Evolutionary conservation across 2,888 invertebrate genomes (phyloP).

Genomic region (Macrosiphum euphorbiae): DNA sequence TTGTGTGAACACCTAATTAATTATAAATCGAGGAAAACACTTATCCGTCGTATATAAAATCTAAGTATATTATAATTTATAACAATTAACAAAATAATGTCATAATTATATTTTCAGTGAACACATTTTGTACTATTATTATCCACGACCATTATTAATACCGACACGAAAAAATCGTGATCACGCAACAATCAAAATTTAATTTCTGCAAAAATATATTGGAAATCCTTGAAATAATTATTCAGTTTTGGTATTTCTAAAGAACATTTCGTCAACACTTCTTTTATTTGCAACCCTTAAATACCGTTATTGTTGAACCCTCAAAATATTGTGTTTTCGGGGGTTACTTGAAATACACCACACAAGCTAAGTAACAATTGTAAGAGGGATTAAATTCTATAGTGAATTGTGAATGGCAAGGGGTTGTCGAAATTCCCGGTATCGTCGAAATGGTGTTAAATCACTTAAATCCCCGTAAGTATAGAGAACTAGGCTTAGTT

Average conservation of each 20-base stretch:
- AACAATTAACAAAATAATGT: too few relatives aligned
- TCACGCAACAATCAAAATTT: background rate
- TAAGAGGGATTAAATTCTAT: constrained; percentile 5
- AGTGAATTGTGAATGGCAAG: background rate
- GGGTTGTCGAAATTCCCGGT: background rate
- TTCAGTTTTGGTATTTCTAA: background rate
- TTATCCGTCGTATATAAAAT: too few relatives aligned
- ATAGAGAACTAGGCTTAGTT: background rate
- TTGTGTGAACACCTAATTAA: background rate
- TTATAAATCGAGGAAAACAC: background rate
- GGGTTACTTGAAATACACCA: constrained; percentile 9
- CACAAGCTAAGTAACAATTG: constrained; percentile 12
- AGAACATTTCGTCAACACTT: constrained; percentile 5
- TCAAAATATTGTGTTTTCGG: constrained; percentile 2
- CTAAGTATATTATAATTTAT: too few relatives aligned
- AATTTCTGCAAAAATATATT: background rate
- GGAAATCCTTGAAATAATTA: background rate
- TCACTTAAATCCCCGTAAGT: constrained; percentile 9
- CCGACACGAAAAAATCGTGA: background rate
- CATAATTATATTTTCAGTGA: too few relatives aligned
- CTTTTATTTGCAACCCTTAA: constrained; percentile 1
- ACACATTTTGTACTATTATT: too few relatives aligned
- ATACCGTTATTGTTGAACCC: background rate
- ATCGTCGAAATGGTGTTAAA: constrained; percentile 17
- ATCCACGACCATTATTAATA: too few relatives aligned